Conservation (phyloP, 2,113 vertebrate species). For the Oreochromis spilurus region DNA sequence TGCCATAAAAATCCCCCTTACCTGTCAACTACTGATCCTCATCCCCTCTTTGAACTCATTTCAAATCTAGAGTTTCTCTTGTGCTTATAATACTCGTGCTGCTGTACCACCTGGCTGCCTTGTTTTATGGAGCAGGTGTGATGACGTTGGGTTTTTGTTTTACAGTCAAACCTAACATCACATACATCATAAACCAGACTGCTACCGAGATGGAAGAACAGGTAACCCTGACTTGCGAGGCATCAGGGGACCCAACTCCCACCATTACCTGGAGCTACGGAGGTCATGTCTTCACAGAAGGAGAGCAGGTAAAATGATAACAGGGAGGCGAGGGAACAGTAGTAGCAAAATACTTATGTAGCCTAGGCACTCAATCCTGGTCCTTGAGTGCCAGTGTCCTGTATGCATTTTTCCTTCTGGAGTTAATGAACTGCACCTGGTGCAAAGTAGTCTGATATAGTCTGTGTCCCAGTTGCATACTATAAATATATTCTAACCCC, state of each 20-base stretch:
- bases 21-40: slow-evolving; percentile 15
- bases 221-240: slow-evolving; percentile 93
- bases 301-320: slow-evolving; percentile 85
- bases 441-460: neutral
- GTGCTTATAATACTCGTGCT: neutral
- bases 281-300: slow-evolving; percentile 82
- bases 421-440: slow-evolving; percentile 4
- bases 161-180: slow-evolving; percentile 95
- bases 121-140: neutral
- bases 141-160: slow-evolving; percentile 1
- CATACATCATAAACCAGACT: slow-evolving; percentile 90
- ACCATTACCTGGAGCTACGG: slow-evolving; percentile 91
- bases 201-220: slow-evolving; percentile 91
- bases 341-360: neutral
- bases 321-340: neutral
- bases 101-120: slow-evolving; percentile 2
- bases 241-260: slow-evolving; percentile 92
- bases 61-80: neutral
- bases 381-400: neutral
- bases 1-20: neutral
- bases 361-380: neutral
- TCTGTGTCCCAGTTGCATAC: neutral
- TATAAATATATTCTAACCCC: neutral
- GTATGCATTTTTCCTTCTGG: neutral
- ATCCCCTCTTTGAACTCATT: slow-evolving; percentile 22